Evolutionary conservation across 2,113 vertebrate species (phyloP), one percentile per base, ranked within the genome.

Genomic region (Neoarius graeffei): DNA sequence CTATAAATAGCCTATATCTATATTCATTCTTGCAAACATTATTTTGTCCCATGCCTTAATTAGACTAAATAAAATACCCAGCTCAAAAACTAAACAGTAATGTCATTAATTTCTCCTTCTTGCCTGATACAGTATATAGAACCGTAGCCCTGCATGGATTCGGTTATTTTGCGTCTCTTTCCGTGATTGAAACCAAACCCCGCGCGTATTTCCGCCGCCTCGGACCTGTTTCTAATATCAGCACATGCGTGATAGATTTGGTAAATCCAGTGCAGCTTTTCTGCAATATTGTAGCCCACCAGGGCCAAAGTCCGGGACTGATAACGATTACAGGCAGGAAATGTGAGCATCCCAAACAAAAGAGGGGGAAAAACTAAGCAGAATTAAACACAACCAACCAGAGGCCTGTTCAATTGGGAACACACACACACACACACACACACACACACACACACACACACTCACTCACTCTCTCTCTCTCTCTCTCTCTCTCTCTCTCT

Each of bases 191-290:
- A 94, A 90, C 90, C 93, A 92, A 90, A 91, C 92, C 91, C 91
- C 93, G 83, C 87, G 90, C 88, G 89, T 89, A 77, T 84, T 88
- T 89, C 88, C 86, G 71, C 60, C 59, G 60, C 81, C 56, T 69
- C 73, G 88, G 90, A 91, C 89, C 94, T 96, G 95, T 92, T 96
- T 95, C 91, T 94, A 95, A 95, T 95, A 93, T 93, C 85, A 87
- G 30, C 91, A 94, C 94, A 95, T 94, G 94, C 94, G 92, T 92
- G 94, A 93, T 94, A 94, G 92, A 95, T 93, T 95, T 94, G 89
- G 89, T 85, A 94, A 95, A 95, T 95, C 92, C 94, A 94, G 88
- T 93, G 92, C 94, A 94, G 94, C 93, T 93, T 89, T 93, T 87
- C 90, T 90, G 92, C 35, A 76, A 92, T 93, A 90, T 91, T 85